Conservation (phyloP, 2,113 vertebrate genomes). For the Megaceryle maxima region DNA sequence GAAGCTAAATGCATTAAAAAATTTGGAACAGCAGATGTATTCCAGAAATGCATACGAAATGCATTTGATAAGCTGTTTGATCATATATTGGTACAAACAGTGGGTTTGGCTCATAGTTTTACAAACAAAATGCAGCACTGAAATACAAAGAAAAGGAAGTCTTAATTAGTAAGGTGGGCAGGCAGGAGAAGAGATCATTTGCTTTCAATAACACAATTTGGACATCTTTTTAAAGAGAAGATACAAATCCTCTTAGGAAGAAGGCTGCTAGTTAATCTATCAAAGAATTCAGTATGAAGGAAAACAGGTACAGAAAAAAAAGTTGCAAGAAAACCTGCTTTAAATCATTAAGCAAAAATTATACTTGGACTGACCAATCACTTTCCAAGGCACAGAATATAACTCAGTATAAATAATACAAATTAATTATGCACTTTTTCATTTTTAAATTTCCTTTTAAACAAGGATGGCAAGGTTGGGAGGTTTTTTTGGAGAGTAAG, state of each 20-base stretch:
- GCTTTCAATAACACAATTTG: not conserved
- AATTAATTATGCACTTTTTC: not conserved
- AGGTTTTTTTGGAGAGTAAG: rapidly evolving
- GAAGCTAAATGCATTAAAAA: slow-evolving; percentile 1
- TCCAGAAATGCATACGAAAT: not conserved
- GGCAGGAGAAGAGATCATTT: not conserved
- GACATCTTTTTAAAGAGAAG: not conserved
- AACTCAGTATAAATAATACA: not conserved
- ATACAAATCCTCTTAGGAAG: not conserved
- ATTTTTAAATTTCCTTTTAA: not conserved
- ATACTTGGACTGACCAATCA: not conserved
- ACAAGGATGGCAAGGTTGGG: not conserved
- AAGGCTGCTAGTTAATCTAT: not conserved
- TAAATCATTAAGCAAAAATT: not conserved
- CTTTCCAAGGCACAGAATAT: not conserved
- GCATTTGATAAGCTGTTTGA: not conserved
- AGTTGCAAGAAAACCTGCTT: not conserved
- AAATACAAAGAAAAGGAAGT: not conserved
- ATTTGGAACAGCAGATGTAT: not conserved
- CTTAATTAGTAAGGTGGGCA: not conserved
- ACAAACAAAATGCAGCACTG: not conserved
- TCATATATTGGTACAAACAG: not conserved
- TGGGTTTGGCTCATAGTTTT: not conserved
- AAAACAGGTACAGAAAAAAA: not conserved
- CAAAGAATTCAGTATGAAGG: not conserved